Base-by-base conservation (phyloP, 1,140 invertebrate genomes). In the Apis cerana region DNA sequence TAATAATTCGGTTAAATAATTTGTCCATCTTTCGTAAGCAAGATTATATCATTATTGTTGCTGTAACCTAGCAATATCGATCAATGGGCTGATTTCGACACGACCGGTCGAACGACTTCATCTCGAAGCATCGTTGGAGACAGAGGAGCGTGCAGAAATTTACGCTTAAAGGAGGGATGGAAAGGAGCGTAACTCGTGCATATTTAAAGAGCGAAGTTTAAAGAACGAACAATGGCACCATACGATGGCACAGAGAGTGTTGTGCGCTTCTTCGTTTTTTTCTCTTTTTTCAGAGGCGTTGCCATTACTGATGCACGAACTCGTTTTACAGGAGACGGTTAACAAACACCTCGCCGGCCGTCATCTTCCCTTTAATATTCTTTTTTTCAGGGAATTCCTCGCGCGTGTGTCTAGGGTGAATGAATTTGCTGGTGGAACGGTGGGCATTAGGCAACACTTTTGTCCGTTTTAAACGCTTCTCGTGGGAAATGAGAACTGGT, bases 201-300 rank as follows among this genome's bases (percentile, higher is more conserved):
- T 80, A 80, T 56, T 54, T 54, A 72, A 64, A 58, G 78, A 23
- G 54, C 70, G 4, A 43, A 50, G 59, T 75, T 80, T 75, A 80
- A 80, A 75, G 59, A 69, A 56, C 70, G 78, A 80, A 80, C 78
- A 80, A 80, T 80, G 52, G 70, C 70, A 33, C 59, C 59, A 21
- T 75, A 75, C 64, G 78, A 80, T 74, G 70, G 64, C 61, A 75
- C 61, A 21, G 70, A 75, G 65, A 75, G 72, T 65, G 17, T 33
- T 33, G 33, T 21, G 33, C 21, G 27, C 70, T 56, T 61, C 78
- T 80, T 80, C 33, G 3, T 75, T 56, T 27, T 59, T 80, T 65
- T n/a, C 50, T 27, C n/a, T 50, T 59, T 80, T 75, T 80, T 52
- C 33, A 74, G 70, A 70, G 78, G 52, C 70, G 70, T 62, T 23